Evolutionary conservation across 2,888 invertebrate genomes (phyloP), one percentile per base, ranked within the genome.

Genomic region (Azorinus chamasolen): DNA sequence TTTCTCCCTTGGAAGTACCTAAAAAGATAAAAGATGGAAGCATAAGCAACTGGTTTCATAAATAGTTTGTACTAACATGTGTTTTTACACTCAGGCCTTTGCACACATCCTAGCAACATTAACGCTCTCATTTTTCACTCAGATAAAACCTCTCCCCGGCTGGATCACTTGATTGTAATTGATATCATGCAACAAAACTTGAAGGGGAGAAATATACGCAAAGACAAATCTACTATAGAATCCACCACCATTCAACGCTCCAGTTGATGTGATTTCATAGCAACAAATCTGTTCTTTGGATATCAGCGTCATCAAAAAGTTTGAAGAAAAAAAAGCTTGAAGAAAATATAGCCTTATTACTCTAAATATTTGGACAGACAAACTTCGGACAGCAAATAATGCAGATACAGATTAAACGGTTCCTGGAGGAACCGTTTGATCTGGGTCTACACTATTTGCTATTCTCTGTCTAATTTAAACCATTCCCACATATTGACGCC

Each of bases 121-220:
- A 80, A 46, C 63, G 43, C 39, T 62, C 80, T 80, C 76, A 80
- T 80, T 80, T 80, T 76, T 80, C 80, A 80, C 73, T 66, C 58
- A 18, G 80, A 80, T 80, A 80, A 80, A 80, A 80, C 76, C 63
- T 57, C 69, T 58, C 25, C 37, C 16, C 48, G 51, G 63, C 65
- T 73, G 46, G 51, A 22, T 48, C 45, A 55, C 51, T 55, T 51
- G 58, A 57, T 51, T 65, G 63, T 46, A 68, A 66, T 58, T 48
- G 54, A 77, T 77, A 77, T 62, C 54, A 51, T 51, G 43, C 59
- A 68, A 43, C 27, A 25, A 25, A 43, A 25, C 45, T 46, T 20
- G 20, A 45, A 45, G 45, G n/a, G 45, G 22, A 24, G 62, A 46
- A 50, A 39, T 39, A 24, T 62, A 50, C 50, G 50, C 51, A 39